phyloP scores from a whole-genome alignment of 2,888 invertebrate genomes.

The Boloria selene region DNA sequence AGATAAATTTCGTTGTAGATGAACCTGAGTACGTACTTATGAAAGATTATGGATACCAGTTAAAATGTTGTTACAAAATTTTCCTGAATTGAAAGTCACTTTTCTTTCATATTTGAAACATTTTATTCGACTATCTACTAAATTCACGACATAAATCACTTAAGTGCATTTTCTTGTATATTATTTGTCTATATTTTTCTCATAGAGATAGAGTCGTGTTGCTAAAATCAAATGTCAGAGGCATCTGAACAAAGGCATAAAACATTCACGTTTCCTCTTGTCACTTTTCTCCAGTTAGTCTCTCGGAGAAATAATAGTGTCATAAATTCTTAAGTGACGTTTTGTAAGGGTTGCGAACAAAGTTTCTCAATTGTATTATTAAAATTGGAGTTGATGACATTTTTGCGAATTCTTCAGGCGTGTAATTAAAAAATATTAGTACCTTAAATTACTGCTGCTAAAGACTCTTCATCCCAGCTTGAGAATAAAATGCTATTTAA shows the following conservation, averaged over 20 bases:
- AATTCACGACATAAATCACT: not conserved
- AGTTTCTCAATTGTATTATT: slow-evolving; percentile 36
- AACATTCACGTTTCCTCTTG: slow-evolving; percentile 44
- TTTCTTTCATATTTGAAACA: not conserved
- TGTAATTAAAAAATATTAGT: not conserved
- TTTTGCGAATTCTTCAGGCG: slow-evolving; percentile 49
- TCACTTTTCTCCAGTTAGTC: slow-evolving; percentile 49
- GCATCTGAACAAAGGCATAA: slow-evolving; percentile 40
- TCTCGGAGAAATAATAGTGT: slow-evolving; percentile 57
- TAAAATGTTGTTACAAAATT: no score
- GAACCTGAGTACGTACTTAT: not conserved
- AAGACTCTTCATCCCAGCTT: no score
- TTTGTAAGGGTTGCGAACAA: slow-evolving; percentile 49
- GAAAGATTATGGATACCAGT: not conserved
- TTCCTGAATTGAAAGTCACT: not conserved
- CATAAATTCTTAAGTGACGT: slow-evolving; percentile 69
- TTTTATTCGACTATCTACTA: not conserved
- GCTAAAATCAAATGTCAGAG: slow-evolving; percentile 42
- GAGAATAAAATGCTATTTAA: no score
- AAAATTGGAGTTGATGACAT: slow-evolving; percentile 10
- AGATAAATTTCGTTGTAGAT: slow-evolving; percentile 12
- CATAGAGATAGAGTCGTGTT: not conserved
- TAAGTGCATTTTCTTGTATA: not conserved
- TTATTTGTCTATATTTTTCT: not conserved
- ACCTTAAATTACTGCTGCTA: no score